Evolutionary conservation across 2,113 vertebrate genomes (phyloP).

Genomic region (Circaetus gallicus): DNA sequence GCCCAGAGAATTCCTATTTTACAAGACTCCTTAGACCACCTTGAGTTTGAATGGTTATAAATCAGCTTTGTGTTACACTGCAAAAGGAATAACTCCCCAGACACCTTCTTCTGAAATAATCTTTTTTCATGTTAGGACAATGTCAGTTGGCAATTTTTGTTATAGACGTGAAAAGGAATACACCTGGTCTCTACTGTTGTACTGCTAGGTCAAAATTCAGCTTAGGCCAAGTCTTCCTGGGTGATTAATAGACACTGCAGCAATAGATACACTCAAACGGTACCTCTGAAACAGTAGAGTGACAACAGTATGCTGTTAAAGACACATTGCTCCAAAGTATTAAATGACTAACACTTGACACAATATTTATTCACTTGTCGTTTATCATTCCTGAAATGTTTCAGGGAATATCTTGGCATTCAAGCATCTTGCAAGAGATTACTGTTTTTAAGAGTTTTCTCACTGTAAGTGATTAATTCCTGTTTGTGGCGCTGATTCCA

Average conservation of each 20-base stretch:
- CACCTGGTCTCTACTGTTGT: not conserved
- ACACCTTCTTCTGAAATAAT: not conserved
- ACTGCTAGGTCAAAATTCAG: not conserved
- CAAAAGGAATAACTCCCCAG: not conserved
- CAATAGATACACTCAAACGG: not conserved
- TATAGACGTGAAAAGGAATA: not conserved
- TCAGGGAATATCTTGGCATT: not conserved
- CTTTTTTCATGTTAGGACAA: not conserved
- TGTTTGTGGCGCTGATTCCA: not conserved
- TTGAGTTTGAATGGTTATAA: not conserved
- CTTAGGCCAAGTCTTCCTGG: not conserved
- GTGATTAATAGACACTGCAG: not conserved
- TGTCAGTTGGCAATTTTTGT: not conserved
- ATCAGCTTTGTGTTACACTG: not conserved
- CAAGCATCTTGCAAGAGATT: not conserved
- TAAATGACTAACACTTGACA: not conserved
- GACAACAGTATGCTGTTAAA: not conserved
- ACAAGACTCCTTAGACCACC: not conserved
- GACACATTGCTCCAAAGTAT: not conserved
- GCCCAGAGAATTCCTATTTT: not conserved
- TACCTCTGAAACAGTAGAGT: not conserved
- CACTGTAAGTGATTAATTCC: not conserved
- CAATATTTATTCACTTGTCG: constrained; percentile 14
- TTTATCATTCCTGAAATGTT: not conserved
- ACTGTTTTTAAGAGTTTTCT: not conserved